Conservation (phyloP, 2,113 vertebrate genomes). For the Heloderma charlesbogerti region DNA sequence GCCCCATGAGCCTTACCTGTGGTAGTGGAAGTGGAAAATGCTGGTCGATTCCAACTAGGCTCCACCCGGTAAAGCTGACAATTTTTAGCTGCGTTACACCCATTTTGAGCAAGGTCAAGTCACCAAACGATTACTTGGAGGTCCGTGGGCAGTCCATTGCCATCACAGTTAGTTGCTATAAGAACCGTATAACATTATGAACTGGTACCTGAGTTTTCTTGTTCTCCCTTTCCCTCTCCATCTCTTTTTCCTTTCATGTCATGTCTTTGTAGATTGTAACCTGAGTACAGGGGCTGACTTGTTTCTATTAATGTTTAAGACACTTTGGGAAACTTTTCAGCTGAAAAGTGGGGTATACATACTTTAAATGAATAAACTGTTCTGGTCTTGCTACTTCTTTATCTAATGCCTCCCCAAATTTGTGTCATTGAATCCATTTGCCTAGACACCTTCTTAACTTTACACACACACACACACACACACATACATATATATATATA, state of each 20-base stretch:
- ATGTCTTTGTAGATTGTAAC: background rate
- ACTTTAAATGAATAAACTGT: background rate
- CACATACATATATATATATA: too few species aligned
- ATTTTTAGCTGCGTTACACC: background rate
- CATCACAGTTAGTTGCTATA: background rate
- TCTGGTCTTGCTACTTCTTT: background rate
- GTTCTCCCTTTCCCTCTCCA: background rate
- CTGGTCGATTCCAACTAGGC: background rate
- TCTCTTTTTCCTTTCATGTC: background rate
- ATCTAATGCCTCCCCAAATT: background rate
- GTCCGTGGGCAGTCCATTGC: background rate
- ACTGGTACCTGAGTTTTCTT: background rate
- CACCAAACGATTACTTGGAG: background rate
- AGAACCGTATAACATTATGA: background rate
- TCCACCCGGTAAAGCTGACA: background rate
- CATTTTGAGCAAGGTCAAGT: background rate
- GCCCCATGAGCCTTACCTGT: too few species aligned
- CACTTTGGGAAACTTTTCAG: background rate
- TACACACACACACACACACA: too few species aligned
- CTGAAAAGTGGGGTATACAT: background rate
- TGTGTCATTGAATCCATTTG: background rate
- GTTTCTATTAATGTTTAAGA: background rate
- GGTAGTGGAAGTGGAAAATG: background rate
- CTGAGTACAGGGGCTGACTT: background rate
- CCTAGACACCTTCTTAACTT: background rate